A percentile compares a stretch with the other conserved stretches of the same genome.
Evolutionary conservation across 2,888 invertebrate genomes (phyloP).

Genomic region (Smittia aterrima): DNA sequence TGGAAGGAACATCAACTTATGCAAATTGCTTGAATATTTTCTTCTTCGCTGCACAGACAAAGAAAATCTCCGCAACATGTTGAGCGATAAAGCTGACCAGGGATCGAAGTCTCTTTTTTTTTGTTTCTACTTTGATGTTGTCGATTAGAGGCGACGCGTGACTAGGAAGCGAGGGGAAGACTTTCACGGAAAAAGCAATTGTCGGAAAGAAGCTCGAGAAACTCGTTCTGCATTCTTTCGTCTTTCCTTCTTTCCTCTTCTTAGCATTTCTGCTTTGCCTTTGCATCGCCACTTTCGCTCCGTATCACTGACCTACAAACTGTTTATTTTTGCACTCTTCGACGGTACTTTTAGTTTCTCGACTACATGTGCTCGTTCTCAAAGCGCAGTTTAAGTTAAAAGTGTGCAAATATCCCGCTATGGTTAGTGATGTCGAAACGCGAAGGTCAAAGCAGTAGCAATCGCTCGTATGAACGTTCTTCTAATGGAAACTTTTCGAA

Average conservation of each 20-base stretch:
- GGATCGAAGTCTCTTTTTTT: no score
- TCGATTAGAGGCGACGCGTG: not conserved
- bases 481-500: not conserved
- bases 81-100: not conserved
- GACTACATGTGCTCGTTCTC: not conserved
- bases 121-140: no score
- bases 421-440: not conserved
- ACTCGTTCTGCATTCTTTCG: not conserved
- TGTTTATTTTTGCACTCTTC: not conserved
- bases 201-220: not conserved
- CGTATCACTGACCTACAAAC: conserved; percentile 22
- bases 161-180: not conserved
- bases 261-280: not conserved
- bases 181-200: not conserved
- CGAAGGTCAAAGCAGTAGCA: not conserved
- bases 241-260: not conserved
- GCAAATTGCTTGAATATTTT: not conserved
- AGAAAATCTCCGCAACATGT: not conserved
- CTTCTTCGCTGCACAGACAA: not conserved
- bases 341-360: not conserved
- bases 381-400: not conserved
- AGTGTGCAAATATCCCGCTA: not conserved
- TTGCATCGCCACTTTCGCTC: conserved; percentile 21
- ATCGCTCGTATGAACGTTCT: no score
- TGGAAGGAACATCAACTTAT: not conserved